A percentile compares a stretch with the other conserved stretches of the same genome.
These are phyloP conservation scores for Onychomys leucogaster DNA, from an alignment of 2,797 vertebrate genomes.

Conservation along the genomic window DNA sequence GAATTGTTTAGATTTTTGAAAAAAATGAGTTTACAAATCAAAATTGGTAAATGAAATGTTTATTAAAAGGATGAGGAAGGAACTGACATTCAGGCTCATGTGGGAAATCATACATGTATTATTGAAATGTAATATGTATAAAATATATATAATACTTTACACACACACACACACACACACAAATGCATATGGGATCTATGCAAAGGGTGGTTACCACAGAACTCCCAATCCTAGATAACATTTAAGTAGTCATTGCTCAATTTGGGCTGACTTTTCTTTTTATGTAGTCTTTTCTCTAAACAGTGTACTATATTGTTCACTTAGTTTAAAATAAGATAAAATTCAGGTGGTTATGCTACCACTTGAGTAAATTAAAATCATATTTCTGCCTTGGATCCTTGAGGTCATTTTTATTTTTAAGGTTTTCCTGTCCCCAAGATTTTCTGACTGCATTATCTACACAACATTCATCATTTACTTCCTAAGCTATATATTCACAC, in stretches of 20 bases:
- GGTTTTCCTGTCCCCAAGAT: neutral
- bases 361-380: constrained; percentile 53
- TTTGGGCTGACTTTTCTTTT: neutral
- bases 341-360: constrained; percentile 4
- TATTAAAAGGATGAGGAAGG: neutral
- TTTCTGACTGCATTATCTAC: neutral
- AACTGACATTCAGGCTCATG: neutral
- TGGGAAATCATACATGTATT: neutral
- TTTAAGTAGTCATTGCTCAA: neutral
- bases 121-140: neutral
- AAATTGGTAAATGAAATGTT: neutral
- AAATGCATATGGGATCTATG: neutral
- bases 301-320: neutral
- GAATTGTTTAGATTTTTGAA: neutral
- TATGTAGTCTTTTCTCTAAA: neutral
- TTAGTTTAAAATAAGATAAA: constrained; percentile 38
- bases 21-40: neutral
- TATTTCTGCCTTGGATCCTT: neutral
- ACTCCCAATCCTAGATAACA: neutral
- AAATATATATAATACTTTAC: neutral
- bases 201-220: neutral
- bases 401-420: constrained; percentile 15
- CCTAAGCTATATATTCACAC: neutral
- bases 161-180: no score
- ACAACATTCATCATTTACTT: neutral